phyloP scores from a whole-genome alignment of 2,113 vertebrate genomes.

The Calonectris borealis region DNA sequence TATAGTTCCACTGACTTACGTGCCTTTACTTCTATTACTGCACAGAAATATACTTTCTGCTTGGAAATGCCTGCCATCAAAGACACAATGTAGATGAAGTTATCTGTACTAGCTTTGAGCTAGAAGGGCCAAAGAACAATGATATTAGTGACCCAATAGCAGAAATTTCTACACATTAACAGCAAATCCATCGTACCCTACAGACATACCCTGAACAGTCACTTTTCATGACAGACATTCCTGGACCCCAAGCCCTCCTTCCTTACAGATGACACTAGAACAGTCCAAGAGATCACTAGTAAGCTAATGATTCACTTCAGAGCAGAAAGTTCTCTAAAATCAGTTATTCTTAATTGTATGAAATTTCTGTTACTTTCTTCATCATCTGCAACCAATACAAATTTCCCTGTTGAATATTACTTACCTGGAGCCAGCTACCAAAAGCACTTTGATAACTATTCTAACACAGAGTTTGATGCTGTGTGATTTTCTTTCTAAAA shows the following conservation, averaged over 20 bases:
- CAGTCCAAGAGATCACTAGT: neutral
- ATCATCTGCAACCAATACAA: neutral
- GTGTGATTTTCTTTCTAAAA: neutral
- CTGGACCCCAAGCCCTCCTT: neutral
- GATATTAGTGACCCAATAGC: neutral
- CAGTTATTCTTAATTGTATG: neutral
- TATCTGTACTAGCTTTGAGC: neutral
- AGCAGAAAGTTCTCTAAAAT: neutral
- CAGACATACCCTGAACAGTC: neutral
- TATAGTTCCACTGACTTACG: neutral
- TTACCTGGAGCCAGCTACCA: neutral
- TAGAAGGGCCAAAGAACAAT: neutral
- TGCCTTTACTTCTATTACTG: neutral
- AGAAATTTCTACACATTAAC: neutral
- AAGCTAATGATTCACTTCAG: neutral
- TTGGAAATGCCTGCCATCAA: neutral
- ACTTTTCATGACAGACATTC: neutral
- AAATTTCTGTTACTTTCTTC: neutral
- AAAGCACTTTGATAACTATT: neutral
- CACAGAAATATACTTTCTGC: neutral
- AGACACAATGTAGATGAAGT: neutral
- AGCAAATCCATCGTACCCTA: neutral
- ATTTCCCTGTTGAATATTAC: neutral
- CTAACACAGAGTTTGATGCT: neutral
- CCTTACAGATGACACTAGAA: neutral